A percentile compares a stretch with the other conserved stretches of the same genome.
These are phyloP conservation scores for Apamea anceps DNA, from an alignment of 2,888 invertebrate genomes.

Conservation along the genomic window DNA sequence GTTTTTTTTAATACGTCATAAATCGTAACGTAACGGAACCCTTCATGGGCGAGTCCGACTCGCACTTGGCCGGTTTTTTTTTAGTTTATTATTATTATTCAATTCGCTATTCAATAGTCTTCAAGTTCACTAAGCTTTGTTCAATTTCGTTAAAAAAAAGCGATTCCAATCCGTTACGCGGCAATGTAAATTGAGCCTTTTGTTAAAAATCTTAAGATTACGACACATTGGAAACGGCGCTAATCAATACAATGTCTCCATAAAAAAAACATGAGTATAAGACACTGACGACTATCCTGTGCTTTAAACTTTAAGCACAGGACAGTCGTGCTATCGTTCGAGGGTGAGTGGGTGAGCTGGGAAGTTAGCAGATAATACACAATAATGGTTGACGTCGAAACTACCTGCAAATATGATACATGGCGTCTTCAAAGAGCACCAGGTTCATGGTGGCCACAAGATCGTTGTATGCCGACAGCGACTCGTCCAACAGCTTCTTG, in stretches of 20 bases:
- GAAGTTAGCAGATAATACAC: not conserved
- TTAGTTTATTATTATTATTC: not conserved
- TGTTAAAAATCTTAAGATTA: not conserved
- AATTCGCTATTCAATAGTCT: too few relatives aligned
- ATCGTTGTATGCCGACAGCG: slow-evolving; percentile 96
- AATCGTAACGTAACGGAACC: too few relatives aligned
- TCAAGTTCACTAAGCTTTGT: not conserved
- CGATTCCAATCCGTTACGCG: not conserved
- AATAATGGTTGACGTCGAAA: slow-evolving; percentile 6
- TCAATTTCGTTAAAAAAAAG: not conserved
- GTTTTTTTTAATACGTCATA: too few relatives aligned
- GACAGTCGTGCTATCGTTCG: not conserved
- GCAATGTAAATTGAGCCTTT: not conserved
- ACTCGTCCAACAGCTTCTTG: slow-evolving; percentile 94
- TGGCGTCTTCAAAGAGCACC: slow-evolving; percentile 98
- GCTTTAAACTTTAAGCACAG: not conserved
- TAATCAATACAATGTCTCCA: not conserved
- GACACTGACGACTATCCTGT: too few relatives aligned
- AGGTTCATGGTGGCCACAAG: slow-evolving; percentile 97
- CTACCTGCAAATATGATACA: slow-evolving; percentile 96
- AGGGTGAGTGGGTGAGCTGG: not conserved
- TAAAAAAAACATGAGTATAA: not conserved
- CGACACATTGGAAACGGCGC: not conserved
- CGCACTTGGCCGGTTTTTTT: too few relatives aligned
- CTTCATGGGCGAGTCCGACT: too few relatives aligned